phyloP scores from a whole-genome alignment of 1,140 invertebrate species.

The Condylostylus longicornis region DNA sequence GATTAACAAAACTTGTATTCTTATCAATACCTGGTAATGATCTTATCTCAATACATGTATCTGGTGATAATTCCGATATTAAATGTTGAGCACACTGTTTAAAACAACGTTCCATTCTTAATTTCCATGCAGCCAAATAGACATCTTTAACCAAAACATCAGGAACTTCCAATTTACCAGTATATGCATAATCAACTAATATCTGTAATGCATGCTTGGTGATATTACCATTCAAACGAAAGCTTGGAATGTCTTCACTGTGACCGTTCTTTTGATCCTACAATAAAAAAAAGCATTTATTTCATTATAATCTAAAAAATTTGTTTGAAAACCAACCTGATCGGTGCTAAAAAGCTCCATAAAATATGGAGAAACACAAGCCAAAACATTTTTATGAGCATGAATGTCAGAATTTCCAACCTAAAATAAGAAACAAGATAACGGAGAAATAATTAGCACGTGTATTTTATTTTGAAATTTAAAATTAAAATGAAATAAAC shows the following conservation, averaged over 20 bases:
- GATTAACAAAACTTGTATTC: conserved; percentile 42
- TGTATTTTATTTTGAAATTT: conserved; percentile 2
- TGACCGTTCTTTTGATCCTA: conserved; percentile 2
- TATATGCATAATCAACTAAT: conserved; percentile 70
- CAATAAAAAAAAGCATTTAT: background rate
- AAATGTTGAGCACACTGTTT: conserved; percentile 55
- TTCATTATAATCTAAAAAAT: background rate
- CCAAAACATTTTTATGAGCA: conserved; percentile 60
- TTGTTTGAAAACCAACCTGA: conserved; percentile 14
- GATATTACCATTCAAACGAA: conserved; percentile 6
- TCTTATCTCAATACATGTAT: conserved; percentile 55
- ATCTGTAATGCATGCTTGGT: conserved; percentile 42
- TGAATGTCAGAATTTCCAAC: conserved; percentile 55
- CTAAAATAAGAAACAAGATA: too few species aligned
- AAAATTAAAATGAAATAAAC: conserved; percentile 6
- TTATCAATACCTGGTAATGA: conserved; percentile 48
- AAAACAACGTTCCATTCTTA: conserved; percentile 58
- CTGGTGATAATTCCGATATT: conserved; percentile 45
- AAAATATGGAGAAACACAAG: conserved; percentile 58
- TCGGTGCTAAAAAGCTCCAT: conserved; percentile 59
- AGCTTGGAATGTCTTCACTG: conserved; percentile 7
- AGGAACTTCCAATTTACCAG: conserved; percentile 35
- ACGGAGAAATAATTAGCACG: conserved; percentile 3
- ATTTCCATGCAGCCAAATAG: conserved; percentile 53
- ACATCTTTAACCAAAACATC: conserved; percentile 42